Base-by-base conservation (phyloP, 2,797 vertebrate species). In the Melopsittacus undulatus region DNA sequence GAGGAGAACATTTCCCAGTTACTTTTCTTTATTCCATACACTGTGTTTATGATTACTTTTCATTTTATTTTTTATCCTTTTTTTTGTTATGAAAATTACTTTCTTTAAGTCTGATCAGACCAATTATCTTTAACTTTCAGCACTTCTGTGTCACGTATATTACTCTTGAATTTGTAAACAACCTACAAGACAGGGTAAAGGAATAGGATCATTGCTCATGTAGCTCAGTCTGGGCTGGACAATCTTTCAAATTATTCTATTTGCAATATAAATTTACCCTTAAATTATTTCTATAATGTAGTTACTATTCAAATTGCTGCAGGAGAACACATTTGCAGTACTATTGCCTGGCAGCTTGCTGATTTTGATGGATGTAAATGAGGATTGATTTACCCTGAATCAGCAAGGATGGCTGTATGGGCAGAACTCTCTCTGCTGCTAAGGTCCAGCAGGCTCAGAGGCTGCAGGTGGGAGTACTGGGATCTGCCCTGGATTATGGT, bases 101-200 rank as follows among this genome's bases (percentile, higher is more conserved):
- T 77, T 13, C 7, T 76, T 76, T 73, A 77, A 59, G 4, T 80
- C 83, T 87, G 30, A 89, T 20, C 16, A 87, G 29, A 63, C 4
- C 16, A 66, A 9, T 38, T 51, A 30, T 73, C 8, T 66, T 79
- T 79, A 57, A 27, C 8, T 64, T 84, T 68, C 48, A 51, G 23
- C 75, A 24, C 29, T 86, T 70, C 8, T 21, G 3, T 75, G 24
- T 18, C 6, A 36, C 2, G 3, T 48, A 22, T 83, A 88, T 85
- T 72, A 81, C 45, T 68, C 18, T 46, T 64, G 43, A 76, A 69
- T 87, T 92, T 86, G 42, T 80, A 90, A 91, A 68, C 23, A 67
- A 46, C 4, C 10, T 75, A 30, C 10, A 52, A 40, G 17, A 15
- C 45, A 56, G 32, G 11, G 26, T 45, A 51, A 66, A 90, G 13